phyloP scores from a whole-genome alignment of 2,797 vertebrate species.

The Microctenopoma steveboyesi region DNA sequence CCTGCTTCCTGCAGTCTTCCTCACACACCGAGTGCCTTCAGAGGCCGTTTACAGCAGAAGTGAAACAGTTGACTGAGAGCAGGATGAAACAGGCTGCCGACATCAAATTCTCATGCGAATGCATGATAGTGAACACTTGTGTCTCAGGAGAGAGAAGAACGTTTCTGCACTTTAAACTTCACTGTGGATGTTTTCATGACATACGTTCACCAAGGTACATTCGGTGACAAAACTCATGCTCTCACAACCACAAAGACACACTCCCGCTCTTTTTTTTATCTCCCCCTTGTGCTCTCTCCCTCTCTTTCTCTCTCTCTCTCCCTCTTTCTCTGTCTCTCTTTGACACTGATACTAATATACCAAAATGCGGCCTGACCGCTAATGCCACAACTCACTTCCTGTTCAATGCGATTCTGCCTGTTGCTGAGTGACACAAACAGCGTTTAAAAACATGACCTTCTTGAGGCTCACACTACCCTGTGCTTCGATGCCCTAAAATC shows the following conservation, averaged over 20 bases:
- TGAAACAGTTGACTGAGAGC: conserved; percentile 68
- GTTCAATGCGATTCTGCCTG: conserved; percentile 75
- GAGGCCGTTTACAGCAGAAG: conserved; percentile 67
- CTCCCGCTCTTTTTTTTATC: conserved; percentile 60
- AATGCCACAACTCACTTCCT: conserved; percentile 87
- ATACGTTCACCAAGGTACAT: background rate
- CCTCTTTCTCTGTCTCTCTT: conserved; percentile 39
- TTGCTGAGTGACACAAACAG: conserved; percentile 71
- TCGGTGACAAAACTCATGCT: conserved; percentile 30
- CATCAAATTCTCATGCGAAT: conserved; percentile 39
- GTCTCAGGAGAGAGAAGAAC: background rate
- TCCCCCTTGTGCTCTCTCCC: conserved; percentile 24
- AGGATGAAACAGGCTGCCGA: conserved; percentile 25
- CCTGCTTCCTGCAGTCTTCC: conserved; percentile 5
- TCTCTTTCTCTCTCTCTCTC: conserved; percentile 20
- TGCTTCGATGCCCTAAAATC: conserved; percentile 21
- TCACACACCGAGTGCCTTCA: background rate
- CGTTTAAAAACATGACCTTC: conserved; percentile 62
- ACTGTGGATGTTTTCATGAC: conserved; percentile 29
- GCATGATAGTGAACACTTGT: background rate
- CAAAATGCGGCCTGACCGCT: conserved; percentile 78
- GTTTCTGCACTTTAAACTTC: background rate
- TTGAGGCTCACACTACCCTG: conserved; percentile 1
- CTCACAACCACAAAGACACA: conserved; percentile 52
- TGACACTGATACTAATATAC: conserved; percentile 78